These are phyloP conservation scores for Enhydra lutris DNA, from an alignment of 2,113 vertebrate genomes.

Conservation along the genomic window DNA sequence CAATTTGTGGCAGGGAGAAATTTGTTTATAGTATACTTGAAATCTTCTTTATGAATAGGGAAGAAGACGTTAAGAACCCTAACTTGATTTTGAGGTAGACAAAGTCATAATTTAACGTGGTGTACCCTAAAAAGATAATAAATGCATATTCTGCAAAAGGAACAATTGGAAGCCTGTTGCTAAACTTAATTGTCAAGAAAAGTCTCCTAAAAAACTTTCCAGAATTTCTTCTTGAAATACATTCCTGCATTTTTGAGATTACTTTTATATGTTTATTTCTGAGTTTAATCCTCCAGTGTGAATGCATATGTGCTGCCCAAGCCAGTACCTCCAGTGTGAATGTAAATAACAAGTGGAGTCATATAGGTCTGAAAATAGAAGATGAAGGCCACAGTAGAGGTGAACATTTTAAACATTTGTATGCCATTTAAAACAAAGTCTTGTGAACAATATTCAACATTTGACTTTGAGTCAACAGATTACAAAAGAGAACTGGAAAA, in stretches of 20 bases:
- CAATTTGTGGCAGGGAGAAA: not conserved
- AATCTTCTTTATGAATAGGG: not conserved
- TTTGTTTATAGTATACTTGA: not conserved
- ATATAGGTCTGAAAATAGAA: not conserved
- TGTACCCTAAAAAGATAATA: not conserved
- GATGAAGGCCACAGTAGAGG: not conserved
- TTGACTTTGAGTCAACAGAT: not conserved
- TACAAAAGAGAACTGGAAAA: not conserved
- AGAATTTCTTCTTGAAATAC: not conserved
- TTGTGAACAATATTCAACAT: not conserved
- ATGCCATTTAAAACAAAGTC: not conserved
- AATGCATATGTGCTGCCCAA: too few relatives aligned
- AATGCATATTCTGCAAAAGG: not conserved
- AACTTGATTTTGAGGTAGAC: not conserved
- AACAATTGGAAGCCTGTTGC: not conserved
- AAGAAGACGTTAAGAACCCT: not conserved
- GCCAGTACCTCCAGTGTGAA: not conserved
- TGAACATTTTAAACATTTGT: not conserved
- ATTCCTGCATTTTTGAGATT: not conserved
- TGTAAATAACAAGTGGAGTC: not conserved
- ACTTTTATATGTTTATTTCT: not conserved
- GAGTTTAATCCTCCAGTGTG: not conserved
- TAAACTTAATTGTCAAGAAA: not conserved
- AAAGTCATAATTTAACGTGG: not conserved
- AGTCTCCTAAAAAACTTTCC: not conserved